Conservation (phyloP, 2,888 invertebrate genomes). For the Neoascia interrupta region DNA sequence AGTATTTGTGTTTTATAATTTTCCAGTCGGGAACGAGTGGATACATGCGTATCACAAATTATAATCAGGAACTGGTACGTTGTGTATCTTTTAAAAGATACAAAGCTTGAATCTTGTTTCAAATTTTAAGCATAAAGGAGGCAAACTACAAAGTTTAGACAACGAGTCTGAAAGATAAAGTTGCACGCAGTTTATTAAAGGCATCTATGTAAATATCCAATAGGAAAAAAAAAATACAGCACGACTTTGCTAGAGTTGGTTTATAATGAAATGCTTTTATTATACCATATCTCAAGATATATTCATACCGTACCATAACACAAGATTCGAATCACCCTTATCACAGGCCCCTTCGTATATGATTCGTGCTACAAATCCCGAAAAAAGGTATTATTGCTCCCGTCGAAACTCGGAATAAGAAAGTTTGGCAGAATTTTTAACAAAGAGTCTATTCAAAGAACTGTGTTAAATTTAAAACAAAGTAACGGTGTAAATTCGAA, state of each 20-base stretch:
- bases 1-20: conserved; percentile 11
- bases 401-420: no score
- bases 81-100: neutral
- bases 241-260: neutral
- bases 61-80: conserved; percentile 15
- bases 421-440: no score
- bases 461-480: no score
- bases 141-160: neutral
- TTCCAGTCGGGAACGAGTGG: neutral
- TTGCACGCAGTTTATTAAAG: neutral
- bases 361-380: no score
- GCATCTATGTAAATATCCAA: neutral
- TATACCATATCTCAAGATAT: no score
- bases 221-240: neutral
- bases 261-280: neutral
- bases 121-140: neutral
- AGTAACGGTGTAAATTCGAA: no score
- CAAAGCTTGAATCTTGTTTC: neutral
- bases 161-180: neutral
- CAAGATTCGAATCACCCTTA: no score
- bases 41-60: conserved; percentile 1
- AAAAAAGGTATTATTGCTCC: no score
- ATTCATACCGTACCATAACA: no score
- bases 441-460: no score
- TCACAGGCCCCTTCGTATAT: no score